Evolutionary conservation across 2,888 invertebrate genomes (phyloP).

Genomic region (Chironomus tentans): DNA sequence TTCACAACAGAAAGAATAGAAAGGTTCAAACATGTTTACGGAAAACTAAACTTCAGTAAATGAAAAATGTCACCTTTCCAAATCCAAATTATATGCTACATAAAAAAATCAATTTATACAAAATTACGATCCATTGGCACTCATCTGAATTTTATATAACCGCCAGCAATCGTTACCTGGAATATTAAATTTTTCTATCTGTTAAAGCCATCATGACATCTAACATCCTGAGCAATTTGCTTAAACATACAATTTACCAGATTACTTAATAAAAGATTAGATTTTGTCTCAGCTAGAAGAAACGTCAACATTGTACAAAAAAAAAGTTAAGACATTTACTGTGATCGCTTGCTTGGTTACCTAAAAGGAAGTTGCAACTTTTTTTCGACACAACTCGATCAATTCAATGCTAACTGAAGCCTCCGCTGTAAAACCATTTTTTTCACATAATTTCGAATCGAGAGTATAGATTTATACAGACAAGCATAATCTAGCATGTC

Average conservation of each 20-base stretch:
- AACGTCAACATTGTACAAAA: background rate
- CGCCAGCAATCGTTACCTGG: background rate
- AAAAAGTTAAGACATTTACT: background rate
- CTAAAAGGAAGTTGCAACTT: conserved; percentile 14
- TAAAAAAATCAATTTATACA: too few relatives aligned
- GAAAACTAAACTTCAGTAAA: too few relatives aligned
- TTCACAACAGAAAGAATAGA: too few relatives aligned
- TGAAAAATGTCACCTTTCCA: too few relatives aligned
- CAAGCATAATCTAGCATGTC: conserved; percentile 2
- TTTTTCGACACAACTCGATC: background rate
- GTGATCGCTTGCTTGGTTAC: background rate
- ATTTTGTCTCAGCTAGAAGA: background rate
- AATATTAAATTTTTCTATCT: background rate
- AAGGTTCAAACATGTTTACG: too few relatives aligned
- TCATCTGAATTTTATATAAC: too few relatives aligned
- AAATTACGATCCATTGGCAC: too few relatives aligned
- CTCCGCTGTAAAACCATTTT: background rate
- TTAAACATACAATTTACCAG: background rate
- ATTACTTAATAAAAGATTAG: conserved; percentile 11
- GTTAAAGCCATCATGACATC: background rate
- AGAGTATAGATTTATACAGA: background rate
- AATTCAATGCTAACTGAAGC: background rate
- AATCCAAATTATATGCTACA: too few relatives aligned
- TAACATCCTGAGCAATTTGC: conserved; percentile 10
- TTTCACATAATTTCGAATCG: background rate